Base-by-base conservation (phyloP, 2,888 invertebrate genomes). In the Idaea straminata region DNA sequence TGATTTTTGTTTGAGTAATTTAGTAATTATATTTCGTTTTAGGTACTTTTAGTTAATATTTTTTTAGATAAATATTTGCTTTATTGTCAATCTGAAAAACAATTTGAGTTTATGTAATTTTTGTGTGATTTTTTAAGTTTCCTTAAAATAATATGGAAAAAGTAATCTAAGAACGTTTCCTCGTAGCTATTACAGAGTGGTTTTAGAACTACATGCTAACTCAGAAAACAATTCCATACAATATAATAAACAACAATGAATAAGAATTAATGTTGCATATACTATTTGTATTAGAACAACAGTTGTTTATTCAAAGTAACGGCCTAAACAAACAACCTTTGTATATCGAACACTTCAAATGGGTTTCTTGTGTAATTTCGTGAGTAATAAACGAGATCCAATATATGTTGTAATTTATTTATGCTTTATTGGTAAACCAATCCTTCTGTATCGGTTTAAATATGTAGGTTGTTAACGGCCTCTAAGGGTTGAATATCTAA, bases 341-440 rank as follows among this genome's bases (percentile, higher is more conserved):
- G 47, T 7, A 47, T 47, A 47, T 47, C 47, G 47, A 47, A 47
- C 47, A 47, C 47, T 47, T 13, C 47, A 47, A 47, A 47, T 47
- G 47, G 47, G 47, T 47, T 47, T 47, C 47, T 47, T 47, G 47
- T 47, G 47, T 47, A 47, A 47, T 47, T 47, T 47, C 47, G 47
- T 13, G 4, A 10, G 7, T 47, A 47, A 47, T 47, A 47, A 47
- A 47, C 47, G 47, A 47, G 47, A 47, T 47, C 47, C 10, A 47
- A 47, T 47, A 47, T 10, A 47, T 10, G 13, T 47, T 47, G 47
- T 47, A 47, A 47, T 13, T 47, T 47, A 47, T 47, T 47, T 10
- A 47, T 47, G 5, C 47, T 5, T 47, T 7, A 47, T 47, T 47
- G 47, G 47, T 47, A 13, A 47, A 13, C 47, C 47, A 47, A 13